Evolutionary conservation across 2,797 vertebrate species (phyloP).

Genomic region (Argya squamiceps): DNA sequence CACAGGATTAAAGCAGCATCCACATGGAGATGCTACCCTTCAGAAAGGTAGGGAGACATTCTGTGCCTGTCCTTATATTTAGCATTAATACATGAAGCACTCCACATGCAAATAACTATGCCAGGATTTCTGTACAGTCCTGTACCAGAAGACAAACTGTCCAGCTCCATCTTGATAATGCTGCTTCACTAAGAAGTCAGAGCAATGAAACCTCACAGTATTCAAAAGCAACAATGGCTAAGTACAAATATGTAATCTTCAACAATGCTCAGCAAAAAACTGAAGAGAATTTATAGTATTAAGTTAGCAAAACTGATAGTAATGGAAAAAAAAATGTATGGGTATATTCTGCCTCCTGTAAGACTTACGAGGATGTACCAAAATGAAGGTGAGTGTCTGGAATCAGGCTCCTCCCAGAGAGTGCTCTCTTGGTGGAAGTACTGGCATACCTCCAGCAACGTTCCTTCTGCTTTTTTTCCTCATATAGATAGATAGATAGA

Average conservation of each 20-base stretch:
- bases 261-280: neutral
- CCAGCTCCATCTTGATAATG: neutral
- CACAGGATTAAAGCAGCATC: neutral
- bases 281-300: neutral
- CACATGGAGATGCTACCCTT: neutral
- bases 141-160: neutral
- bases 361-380: neutral
- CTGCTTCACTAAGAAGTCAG: neutral
- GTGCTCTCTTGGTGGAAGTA: neutral
- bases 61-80: neutral
- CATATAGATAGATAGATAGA: neutral
- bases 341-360: neutral
- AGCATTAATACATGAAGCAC: neutral
- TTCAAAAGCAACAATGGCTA: neutral
- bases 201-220: neutral
- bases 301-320: neutral
- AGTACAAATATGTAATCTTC: neutral
- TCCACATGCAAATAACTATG: neutral
- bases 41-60: neutral
- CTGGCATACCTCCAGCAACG: neutral
- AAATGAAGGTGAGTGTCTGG: neutral
- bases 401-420: neutral
- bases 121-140: neutral
- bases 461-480: neutral
- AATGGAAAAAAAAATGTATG: neutral